A percentile compares a stretch with the other conserved stretches of the same genome.
Conservation (phyloP, 2,888 invertebrate genomes). For the Drepana falcataria region DNA sequence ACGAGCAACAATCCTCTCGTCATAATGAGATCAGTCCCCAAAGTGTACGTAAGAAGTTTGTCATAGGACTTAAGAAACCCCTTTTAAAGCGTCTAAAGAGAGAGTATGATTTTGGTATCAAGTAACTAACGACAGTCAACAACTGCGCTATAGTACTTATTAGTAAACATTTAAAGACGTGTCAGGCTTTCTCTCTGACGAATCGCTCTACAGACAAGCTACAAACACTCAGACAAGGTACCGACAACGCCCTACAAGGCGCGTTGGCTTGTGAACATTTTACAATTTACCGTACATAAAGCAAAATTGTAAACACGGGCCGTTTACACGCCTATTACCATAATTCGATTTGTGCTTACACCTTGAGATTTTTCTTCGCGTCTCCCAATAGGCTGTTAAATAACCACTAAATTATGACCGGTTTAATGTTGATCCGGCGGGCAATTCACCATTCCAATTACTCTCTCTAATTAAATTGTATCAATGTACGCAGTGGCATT, state of each 20-base stretch:
- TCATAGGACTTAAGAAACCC: too few species aligned
- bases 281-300: conserved; percentile 29
- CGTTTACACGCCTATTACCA: conserved; percentile 50
- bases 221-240: conserved; percentile 20
- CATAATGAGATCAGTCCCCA: too few species aligned
- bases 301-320: conserved; percentile 42
- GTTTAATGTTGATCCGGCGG: conserved; percentile 4
- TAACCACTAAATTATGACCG: background rate
- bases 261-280: conserved; percentile 19
- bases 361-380: conserved; percentile 7
- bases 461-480: conserved; percentile 20
- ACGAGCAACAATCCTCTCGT: too few species aligned
- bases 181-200: conserved; percentile 12
- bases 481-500: conserved; percentile 36
- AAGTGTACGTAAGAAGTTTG: too few species aligned
- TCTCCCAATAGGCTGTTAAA: background rate
- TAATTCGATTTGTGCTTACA: conserved; percentile 38
- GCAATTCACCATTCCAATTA: conserved; percentile 14
- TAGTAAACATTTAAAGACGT: background rate
- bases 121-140: too few species aligned
- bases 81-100: too few species aligned
- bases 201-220: conserved; percentile 12
- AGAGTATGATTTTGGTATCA: too few species aligned
- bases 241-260: conserved; percentile 16
- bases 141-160: too few species aligned